Conservation (phyloP, 2,888 invertebrate genomes). For the Leptinotarsa rubiginosa region DNA sequence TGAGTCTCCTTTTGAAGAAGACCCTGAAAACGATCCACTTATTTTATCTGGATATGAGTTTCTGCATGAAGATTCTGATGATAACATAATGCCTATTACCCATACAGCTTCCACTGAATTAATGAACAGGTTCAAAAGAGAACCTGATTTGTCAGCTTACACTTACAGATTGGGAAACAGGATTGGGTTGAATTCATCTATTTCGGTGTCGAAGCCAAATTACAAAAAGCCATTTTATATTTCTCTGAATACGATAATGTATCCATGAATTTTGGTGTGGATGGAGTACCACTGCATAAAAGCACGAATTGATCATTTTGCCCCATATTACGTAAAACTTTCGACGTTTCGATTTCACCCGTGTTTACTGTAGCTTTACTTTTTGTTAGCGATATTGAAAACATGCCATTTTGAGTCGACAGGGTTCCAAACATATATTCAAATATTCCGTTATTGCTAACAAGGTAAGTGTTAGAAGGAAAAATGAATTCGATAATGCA, state of each 20-base stretch:
- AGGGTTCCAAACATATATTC: too few species aligned
- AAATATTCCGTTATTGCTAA: too few species aligned
- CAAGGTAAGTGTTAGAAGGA: too few species aligned
- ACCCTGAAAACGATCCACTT: background rate
- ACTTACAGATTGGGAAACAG: background rate
- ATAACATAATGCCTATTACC: background rate
- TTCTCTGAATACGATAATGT: background rate
- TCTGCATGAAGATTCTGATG: too few species aligned
- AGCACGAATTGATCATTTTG: slow-evolving; percentile 33
- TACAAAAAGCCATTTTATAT: background rate
- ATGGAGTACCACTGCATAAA: slow-evolving; percentile 41
- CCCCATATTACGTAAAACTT: slow-evolving; percentile 18
- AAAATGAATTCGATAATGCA: too few species aligned
- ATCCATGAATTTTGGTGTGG: slow-evolving; percentile 29
- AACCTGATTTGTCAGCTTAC: background rate
- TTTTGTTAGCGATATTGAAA: slow-evolving; percentile 40
- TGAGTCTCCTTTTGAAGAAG: too few species aligned
- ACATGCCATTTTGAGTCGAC: slow-evolving; percentile 5
- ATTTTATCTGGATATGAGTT: too few species aligned
- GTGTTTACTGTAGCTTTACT: slow-evolving; percentile 38
- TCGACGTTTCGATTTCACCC: background rate
- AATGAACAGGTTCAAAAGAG: background rate
- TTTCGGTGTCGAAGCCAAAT: background rate
- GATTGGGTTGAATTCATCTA: background rate
- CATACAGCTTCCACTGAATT: background rate